phyloP scores from a whole-genome alignment of 2,113 vertebrate genomes.

The Aix galericulata region DNA sequence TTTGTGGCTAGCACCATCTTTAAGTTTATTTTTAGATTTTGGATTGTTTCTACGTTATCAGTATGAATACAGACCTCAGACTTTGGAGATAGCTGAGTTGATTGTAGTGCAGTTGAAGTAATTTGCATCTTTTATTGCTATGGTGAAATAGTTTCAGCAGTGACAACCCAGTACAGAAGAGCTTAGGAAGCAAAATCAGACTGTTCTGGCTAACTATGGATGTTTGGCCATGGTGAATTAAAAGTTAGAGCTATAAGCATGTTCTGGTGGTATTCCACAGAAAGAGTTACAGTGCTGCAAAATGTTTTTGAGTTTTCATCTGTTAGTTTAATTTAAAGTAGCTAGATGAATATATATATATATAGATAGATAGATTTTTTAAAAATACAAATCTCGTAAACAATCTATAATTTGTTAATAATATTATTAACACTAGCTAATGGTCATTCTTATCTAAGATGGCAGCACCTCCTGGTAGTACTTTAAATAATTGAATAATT shows the following conservation, averaged over 20 bases:
- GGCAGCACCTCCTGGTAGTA: background rate
- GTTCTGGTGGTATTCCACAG: background rate
- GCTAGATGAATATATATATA: background rate
- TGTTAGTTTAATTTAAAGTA: background rate
- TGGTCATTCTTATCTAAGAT: background rate
- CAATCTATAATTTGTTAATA: background rate
- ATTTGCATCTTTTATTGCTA: background rate
- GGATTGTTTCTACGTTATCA: background rate
- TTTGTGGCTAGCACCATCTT: background rate
- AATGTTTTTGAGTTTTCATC: background rate
- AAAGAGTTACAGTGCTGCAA: background rate
- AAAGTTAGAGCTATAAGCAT: background rate
- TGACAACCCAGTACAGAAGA: background rate
- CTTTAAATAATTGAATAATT: background rate
- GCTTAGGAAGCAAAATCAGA: background rate
- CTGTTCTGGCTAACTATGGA: background rate
- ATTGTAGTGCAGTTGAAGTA: background rate
- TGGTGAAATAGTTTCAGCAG: background rate
- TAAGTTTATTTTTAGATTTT: background rate
- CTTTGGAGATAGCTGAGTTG: background rate
- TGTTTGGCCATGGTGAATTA: background rate
- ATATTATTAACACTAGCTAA: background rate
- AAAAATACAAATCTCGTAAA: background rate
- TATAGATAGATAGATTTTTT: background rate
- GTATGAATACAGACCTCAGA: background rate